These are phyloP conservation scores for Karalla daura DNA, from an alignment of 2,797 vertebrate species.

Conservation along the genomic window DNA sequence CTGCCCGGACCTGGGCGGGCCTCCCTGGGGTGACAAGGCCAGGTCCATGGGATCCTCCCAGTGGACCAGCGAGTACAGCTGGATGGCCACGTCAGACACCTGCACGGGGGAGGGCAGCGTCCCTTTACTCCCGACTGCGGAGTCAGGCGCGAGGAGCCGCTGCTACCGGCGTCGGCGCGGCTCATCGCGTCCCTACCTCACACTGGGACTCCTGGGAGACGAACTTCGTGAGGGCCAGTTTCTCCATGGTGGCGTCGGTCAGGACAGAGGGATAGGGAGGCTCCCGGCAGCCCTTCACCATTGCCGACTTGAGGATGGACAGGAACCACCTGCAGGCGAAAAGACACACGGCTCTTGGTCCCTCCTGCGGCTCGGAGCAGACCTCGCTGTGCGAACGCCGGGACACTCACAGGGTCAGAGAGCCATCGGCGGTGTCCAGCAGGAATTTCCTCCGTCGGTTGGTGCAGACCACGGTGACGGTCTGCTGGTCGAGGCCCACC, in stretches of 20 bases:
- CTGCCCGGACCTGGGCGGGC: slow-evolving; percentile 57
- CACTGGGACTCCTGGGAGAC: slow-evolving; percentile 94
- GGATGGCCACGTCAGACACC: slow-evolving; percentile 87
- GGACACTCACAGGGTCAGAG: slow-evolving; percentile 90
- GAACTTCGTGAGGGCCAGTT: slow-evolving; percentile 94
- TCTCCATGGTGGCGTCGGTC: slow-evolving; percentile 98
- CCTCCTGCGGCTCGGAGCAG: too few species aligned
- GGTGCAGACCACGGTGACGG: slow-evolving; percentile 92
- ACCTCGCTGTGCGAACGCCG: too few species aligned
- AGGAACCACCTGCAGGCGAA: slow-evolving; percentile 89
- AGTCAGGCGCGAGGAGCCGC: too few species aligned
- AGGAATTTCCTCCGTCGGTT: slow-evolving; percentile 96
- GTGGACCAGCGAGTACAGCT: slow-evolving; percentile 93
- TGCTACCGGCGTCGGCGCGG: too few species aligned
- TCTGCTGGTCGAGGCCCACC: slow-evolving; percentile 95
- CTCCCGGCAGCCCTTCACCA: slow-evolving; percentile 94
- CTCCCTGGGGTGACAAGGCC: slow-evolving; percentile 73
- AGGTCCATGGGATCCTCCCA: slow-evolving; percentile 97
- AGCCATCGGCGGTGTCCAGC: slow-evolving; percentile 90
- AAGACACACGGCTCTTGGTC: too few species aligned
- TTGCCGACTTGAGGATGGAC: slow-evolving; percentile 89
- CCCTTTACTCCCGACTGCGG: too few species aligned
- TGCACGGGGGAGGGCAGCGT: too few species aligned
- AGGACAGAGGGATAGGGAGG: slow-evolving; percentile 93
- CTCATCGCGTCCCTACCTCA: slow-evolving; percentile 84